Conservation (phyloP, 2,113 vertebrate genomes). For the Aphelocoma coerulescens region DNA sequence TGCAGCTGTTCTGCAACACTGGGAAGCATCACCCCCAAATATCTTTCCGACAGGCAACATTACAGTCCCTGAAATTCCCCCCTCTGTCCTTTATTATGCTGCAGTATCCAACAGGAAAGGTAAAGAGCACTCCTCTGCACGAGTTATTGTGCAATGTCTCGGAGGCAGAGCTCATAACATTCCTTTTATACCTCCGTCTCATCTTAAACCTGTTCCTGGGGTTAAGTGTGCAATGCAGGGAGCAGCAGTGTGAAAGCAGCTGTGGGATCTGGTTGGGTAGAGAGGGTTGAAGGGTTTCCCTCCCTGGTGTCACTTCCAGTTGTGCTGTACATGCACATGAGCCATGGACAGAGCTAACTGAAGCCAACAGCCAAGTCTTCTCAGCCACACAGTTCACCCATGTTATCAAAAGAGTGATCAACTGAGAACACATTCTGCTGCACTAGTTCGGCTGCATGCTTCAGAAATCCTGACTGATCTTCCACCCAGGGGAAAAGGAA, state of each 20-base stretch:
- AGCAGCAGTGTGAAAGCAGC: neutral
- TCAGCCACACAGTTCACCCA: neutral
- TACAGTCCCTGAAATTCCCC: neutral
- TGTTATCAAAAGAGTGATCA: neutral
- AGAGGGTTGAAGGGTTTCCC: neutral
- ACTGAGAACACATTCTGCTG: neutral
- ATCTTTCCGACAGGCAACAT: neutral
- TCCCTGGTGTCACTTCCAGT: neutral
- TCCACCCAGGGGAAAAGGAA: neutral
- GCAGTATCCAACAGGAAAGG: neutral
- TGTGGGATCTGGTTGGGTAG: neutral
- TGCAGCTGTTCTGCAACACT: neutral
- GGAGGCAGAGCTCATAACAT: neutral
- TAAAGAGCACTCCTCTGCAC: neutral
- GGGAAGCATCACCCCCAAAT: neutral
- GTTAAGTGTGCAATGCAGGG: neutral
- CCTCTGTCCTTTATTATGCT: rapidly evolving
- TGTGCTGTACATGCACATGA: neutral
- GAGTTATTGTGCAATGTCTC: neutral
- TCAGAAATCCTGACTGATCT: conserved; percentile 43
- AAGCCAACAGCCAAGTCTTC: neutral
- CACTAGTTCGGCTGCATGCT: neutral
- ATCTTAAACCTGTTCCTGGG: neutral
- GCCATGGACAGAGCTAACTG: neutral
- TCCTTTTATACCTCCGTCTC: neutral